These are phyloP conservation scores for Aurelia aurita DNA, from an alignment of 30 jellyfish, hydroid and myxozoan genomes.

Conservation along the genomic window DNA sequence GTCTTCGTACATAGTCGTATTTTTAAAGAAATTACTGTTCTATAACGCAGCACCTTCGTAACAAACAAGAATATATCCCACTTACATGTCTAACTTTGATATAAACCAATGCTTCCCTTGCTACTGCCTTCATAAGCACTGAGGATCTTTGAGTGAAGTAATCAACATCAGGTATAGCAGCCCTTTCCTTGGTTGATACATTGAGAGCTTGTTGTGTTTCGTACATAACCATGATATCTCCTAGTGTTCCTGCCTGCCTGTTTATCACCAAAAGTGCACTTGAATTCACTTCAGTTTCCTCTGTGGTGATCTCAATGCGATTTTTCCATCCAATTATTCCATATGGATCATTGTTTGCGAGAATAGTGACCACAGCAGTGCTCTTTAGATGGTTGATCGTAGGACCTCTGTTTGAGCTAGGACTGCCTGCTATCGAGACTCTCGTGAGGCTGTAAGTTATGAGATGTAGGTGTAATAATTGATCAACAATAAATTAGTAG, in stretches of 20 bases:
- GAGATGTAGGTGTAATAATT: no score
- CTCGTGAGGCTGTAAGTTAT: slow-evolving; percentile 52
- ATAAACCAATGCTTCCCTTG: slow-evolving; percentile 68
- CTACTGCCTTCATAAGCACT: slow-evolving; percentile 69
- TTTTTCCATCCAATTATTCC: slow-evolving; percentile 86
- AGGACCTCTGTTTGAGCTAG: slow-evolving; percentile 76
- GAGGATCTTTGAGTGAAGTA: slow-evolving; percentile 64
- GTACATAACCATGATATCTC: slow-evolving; percentile 69
- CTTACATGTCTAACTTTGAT: slow-evolving; percentile 91
- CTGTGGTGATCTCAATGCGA: slow-evolving; percentile 77
- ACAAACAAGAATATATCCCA: not conserved
- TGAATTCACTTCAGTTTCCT: slow-evolving; percentile 76
- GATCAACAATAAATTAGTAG: no score
- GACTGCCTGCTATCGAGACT: slow-evolving; percentile 66
- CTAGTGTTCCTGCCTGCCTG: slow-evolving; percentile 81
- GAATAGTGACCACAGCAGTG: slow-evolving; percentile 60
- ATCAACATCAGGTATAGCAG: slow-evolving; percentile 85
- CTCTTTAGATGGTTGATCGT: slow-evolving; percentile 75
- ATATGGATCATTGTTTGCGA: slow-evolving; percentile 87
- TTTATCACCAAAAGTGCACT: slow-evolving; percentile 76
- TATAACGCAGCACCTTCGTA: no score
- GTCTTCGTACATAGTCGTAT: no score
- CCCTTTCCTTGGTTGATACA: slow-evolving; percentile 70
- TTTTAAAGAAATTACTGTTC: no score
- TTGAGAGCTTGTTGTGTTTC: slow-evolving; percentile 69